Percentiles rank a stretch among this genome's conserved stretches.
phyloP scores from a whole-genome alignment of 2,797 vertebrate genomes.

The Selene dorsalis region DNA sequence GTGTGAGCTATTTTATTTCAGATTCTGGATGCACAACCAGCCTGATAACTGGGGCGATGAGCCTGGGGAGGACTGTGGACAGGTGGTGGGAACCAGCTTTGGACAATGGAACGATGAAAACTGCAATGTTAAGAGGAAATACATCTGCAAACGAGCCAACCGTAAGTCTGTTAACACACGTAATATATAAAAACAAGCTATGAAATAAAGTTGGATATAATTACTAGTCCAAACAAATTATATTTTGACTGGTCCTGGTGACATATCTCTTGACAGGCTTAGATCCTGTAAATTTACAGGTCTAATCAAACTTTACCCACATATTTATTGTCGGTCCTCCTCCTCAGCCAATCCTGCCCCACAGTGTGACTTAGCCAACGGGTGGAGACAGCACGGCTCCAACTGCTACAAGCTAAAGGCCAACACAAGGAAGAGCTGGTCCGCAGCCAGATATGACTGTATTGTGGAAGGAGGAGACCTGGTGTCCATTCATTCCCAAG shows the following conservation, averaged over 20 bases:
- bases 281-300: neutral
- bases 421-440: constrained; percentile 77
- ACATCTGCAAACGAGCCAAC: constrained; percentile 84
- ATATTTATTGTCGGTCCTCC: neutral
- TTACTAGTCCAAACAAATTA: too few species aligned
- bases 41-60: constrained; percentile 80
- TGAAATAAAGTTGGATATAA: too few species aligned
- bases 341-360: constrained; percentile 78
- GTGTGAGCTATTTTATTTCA: constrained; percentile 36
- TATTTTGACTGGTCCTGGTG: neutral
- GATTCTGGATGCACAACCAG: constrained; percentile 79
- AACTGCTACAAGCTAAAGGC: constrained; percentile 83
- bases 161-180: constrained; percentile 61
- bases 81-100: constrained; percentile 64
- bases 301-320: neutral
- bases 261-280: neutral
- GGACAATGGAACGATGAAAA: constrained; percentile 84
- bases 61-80: constrained; percentile 79
- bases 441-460: constrained; percentile 79
- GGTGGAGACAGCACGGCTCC: constrained; percentile 76
- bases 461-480: constrained; percentile 82
- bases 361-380: constrained; percentile 77
- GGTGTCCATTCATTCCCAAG: constrained; percentile 74
- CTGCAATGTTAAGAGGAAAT: constrained; percentile 72
- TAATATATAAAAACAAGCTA: too few species aligned